Evolutionary conservation across 2,797 vertebrate species (phyloP), one percentile per base, ranked within the genome.

Genomic region (Tamandua tetradactyla): DNA sequence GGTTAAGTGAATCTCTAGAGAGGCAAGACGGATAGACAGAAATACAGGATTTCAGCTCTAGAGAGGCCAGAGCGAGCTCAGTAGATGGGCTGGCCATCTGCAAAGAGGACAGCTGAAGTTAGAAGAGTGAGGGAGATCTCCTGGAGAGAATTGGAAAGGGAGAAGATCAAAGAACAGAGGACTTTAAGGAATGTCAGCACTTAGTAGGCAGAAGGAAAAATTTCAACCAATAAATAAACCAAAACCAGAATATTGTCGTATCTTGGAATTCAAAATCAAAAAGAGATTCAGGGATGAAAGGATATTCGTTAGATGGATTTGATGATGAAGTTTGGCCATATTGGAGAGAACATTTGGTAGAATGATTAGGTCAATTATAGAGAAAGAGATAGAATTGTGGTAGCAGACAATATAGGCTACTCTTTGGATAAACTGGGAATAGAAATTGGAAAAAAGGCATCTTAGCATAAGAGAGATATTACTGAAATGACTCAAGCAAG

Each of bases 41-140:
- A 93, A 94, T 47, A 25, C 30, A 81, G 87, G 30, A 62, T 75
- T 59, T 61, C 81, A 76, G 37, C 61, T 94, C 17, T 88, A 83
- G 62, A 64, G 88, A 90, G 68, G 37, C 49, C 84, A 59, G 47
- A 49, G 66, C 37, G 88, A 55, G 75, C 75, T 40, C 30, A 80
- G 64, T 35, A 18, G 8, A 13, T 69, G 23, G 62, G 35, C 35
- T 78, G 81, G 18, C 84, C 72, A 49, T n/a, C 40, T 57, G 18
- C n/a, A 66, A 85, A 92, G 79, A 72, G 49, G 23, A 79, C 57
- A 35, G 44, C 37, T 52, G 32, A 84, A 71, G 44, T 66, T 69
- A 42, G 27, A 14, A 85, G 25, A 85, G 32, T 7, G 6, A 40
- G 55, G 84, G 76, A 87, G 22, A 32, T 15, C 40, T 55, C 30